Percentiles rank a stretch among this genome's conserved stretches.
phyloP scores from a whole-genome alignment of 2,113 vertebrate genomes.

The Sorex araneus region DNA sequence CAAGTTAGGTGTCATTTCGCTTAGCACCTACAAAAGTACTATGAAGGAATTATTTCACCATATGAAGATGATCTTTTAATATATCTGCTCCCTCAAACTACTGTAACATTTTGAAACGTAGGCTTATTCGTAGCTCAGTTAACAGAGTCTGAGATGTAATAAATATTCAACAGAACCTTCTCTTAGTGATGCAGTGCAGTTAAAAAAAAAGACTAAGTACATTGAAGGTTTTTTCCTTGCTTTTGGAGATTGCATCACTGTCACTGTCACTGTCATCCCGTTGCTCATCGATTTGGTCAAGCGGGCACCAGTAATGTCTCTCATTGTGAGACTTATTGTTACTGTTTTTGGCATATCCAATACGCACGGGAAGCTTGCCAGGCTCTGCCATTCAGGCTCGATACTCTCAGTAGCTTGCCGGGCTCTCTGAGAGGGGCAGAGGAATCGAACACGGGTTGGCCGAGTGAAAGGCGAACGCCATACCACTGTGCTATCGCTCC shows the following conservation, averaged over 20 bases:
- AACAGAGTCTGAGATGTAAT: neutral
- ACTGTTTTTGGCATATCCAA: no score
- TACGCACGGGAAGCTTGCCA: no score
- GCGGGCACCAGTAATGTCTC: no score
- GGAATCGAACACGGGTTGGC: no score
- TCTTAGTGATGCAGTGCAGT: neutral
- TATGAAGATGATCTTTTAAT: conserved; percentile 19
- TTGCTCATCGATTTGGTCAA: no score
- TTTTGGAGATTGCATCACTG: conserved; percentile 49
- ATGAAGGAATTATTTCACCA: neutral
- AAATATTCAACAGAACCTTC: conserved; percentile 48
- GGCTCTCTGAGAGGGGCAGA: no score
- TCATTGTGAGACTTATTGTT: no score
- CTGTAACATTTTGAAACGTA: neutral
- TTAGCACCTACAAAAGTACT: neutral
- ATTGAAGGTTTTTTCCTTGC: neutral
- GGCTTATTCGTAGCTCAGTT: conserved; percentile 3
- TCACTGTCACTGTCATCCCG: no score
- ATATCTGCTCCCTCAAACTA: neutral
- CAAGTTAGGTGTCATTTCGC: neutral
- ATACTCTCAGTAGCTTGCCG: no score
- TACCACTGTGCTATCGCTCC: no score
- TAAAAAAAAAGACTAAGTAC: neutral
- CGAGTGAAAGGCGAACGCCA: no score
- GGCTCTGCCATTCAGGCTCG: no score